Percentiles rank a stretch among this genome's conserved stretches.
These are phyloP conservation scores for Hippolais icterina DNA, from an alignment of 2,113 vertebrate genomes.

Conservation along the genomic window DNA sequence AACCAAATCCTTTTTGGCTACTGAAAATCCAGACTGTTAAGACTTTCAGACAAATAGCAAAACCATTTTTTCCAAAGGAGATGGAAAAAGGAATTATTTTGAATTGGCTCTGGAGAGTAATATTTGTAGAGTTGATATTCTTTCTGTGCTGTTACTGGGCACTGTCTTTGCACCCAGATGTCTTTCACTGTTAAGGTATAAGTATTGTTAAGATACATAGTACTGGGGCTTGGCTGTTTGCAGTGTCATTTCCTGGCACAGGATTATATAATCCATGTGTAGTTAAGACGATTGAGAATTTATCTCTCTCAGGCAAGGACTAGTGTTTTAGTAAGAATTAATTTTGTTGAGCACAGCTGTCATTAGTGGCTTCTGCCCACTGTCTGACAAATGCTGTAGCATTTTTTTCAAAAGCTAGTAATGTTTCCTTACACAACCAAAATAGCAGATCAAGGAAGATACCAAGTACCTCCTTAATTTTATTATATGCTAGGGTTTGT, in stretches of 20 bases:
- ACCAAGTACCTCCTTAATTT: background rate
- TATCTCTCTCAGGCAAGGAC: background rate
- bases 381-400: background rate
- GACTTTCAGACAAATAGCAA: background rate
- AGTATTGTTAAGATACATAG: background rate
- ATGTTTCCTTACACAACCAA: background rate
- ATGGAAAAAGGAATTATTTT: background rate
- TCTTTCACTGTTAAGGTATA: background rate
- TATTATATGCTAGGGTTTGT: background rate
- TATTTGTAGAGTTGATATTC: background rate
- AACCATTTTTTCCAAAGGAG: background rate
- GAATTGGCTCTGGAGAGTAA: background rate
- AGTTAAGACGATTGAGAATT: background rate
- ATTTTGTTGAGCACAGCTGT: background rate
- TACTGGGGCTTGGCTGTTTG: background rate
- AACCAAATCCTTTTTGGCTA: background rate
- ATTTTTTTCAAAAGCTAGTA: background rate
- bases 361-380: slow-evolving; percentile 8
- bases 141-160: background rate
- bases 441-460: background rate
- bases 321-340: background rate
- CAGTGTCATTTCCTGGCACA: background rate
- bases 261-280: background rate
- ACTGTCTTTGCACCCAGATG: background rate
- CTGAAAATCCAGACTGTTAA: background rate